Evolutionary conservation across 2,888 invertebrate genomes (phyloP).

Genomic region (Halictus ligatus): DNA sequence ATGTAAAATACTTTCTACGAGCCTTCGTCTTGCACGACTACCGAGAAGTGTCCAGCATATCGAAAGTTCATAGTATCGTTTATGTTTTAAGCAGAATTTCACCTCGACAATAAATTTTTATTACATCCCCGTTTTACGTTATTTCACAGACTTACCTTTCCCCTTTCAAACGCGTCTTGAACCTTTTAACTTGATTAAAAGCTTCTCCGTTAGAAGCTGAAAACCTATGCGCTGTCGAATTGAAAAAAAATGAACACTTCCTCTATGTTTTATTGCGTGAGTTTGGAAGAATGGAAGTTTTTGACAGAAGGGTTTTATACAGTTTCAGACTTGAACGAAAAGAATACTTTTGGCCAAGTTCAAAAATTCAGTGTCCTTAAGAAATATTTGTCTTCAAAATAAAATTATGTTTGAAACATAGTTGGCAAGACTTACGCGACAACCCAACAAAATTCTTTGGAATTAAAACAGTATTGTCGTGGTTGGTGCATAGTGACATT

Average conservation of each 20-base stretch:
- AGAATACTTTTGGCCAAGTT: neutral
- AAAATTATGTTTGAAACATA: neutral
- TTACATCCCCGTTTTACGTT: neutral
- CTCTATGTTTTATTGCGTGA: too few species aligned
- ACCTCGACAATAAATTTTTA: neutral
- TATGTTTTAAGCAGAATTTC: neutral
- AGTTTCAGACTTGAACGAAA: neutral
- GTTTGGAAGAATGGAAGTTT: too few species aligned
- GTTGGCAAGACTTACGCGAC: neutral
- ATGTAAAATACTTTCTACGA: neutral
- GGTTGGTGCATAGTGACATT: neutral
- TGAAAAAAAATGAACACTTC: neutral
- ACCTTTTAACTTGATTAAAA: neutral
- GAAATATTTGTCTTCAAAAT: neutral
- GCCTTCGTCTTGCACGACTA: neutral
- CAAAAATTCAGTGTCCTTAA: neutral
- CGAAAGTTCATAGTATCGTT: neutral
- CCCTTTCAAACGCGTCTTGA: neutral
- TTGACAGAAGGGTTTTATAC: too few species aligned
- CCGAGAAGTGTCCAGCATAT: neutral
- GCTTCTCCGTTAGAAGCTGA: neutral
- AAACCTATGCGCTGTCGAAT: too few species aligned
- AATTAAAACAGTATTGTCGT: neutral
- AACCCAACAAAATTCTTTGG: neutral
- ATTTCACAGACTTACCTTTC: neutral